Conservation (phyloP, 2,113 vertebrate genomes). For the Grallaria varia region DNA sequence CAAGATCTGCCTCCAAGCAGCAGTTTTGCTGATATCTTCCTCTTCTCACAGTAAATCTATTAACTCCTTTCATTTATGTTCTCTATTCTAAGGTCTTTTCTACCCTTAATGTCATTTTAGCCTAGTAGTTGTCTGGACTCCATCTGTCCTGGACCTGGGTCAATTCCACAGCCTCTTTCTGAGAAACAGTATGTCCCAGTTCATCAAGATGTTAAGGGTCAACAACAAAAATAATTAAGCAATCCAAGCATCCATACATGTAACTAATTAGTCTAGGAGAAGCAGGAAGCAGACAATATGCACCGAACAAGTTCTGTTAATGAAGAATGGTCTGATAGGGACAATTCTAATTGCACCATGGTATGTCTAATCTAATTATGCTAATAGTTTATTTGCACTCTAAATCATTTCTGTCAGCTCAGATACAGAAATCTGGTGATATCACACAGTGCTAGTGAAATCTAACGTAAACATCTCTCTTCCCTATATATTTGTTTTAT, state of each 20-base stretch:
- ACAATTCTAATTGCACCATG: slow-evolving; percentile 8
- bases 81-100: background rate
- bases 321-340: slow-evolving; percentile 47
- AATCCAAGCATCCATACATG: background rate
- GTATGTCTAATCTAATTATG: slow-evolving; percentile 52
- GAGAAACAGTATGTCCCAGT: background rate
- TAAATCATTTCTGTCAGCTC: slow-evolving; percentile 39
- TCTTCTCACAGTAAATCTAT: background rate
- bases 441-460: background rate
- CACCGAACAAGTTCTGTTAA: slow-evolving; percentile 27
- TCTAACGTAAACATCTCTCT: slow-evolving; percentile 1
- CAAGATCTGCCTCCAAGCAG: background rate
- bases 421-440: slow-evolving; percentile 9
- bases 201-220: background rate
- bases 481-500: background rate
- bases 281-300: background rate
- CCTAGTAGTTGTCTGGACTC: background rate
- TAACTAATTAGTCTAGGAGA: slow-evolving; percentile 32
- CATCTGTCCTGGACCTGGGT: background rate
- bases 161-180: background rate
- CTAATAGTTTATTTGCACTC: slow-evolving; percentile 47
- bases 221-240: slow-evolving; percentile 27
- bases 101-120: background rate
- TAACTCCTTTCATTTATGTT: background rate
- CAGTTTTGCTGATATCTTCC: background rate